phyloP scores from a whole-genome alignment of 2,113 vertebrate genomes.

The Thunnus thynnus region DNA sequence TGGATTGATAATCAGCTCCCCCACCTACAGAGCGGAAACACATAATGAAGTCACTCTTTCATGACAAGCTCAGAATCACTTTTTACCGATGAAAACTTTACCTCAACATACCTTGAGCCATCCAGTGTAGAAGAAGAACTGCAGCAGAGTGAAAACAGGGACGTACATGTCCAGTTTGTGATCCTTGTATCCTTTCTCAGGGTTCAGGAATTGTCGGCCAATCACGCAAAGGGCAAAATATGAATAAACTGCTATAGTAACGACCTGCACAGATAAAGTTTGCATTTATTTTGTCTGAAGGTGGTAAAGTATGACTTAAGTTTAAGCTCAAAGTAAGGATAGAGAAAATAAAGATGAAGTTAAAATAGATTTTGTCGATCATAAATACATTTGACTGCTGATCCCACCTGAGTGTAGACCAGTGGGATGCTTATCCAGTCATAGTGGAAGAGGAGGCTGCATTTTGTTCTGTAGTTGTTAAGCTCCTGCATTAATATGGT shows the following conservation, averaged over 20 bases:
- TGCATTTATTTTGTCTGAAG: background rate
- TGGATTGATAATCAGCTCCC: slow-evolving; percentile 92
- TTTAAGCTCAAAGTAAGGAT: background rate
- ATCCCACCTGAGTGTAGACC: slow-evolving; percentile 90
- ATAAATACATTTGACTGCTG: background rate
- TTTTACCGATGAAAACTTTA: background rate
- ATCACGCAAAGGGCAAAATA: slow-evolving; percentile 91
- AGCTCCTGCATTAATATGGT: slow-evolving; percentile 85
- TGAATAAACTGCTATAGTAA: slow-evolving; percentile 91
- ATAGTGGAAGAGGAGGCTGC: slow-evolving; percentile 92
- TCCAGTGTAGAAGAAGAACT: slow-evolving; percentile 94
- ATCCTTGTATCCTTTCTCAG: slow-evolving; percentile 73
- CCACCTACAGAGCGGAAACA: slow-evolving; percentile 83
- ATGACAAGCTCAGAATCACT: background rate
- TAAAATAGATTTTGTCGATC: background rate
- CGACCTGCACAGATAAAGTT: slow-evolving; percentile 82
- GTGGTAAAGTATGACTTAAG: background rate
- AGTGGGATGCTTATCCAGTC: slow-evolving; percentile 95
- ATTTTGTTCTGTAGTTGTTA: slow-evolving; percentile 91
- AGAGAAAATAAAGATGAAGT: background rate
- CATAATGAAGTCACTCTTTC: background rate
- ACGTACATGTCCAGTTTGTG: slow-evolving; percentile 88
- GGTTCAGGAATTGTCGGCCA: slow-evolving; percentile 90
- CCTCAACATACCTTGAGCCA: slow-evolving; percentile 90
- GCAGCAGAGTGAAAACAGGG: slow-evolving; percentile 90